A percentile compares a stretch with the other conserved stretches of the same genome.
Evolutionary conservation across 1,140 invertebrate species (phyloP).

Genomic region (Temnothorax longispinosus): DNA sequence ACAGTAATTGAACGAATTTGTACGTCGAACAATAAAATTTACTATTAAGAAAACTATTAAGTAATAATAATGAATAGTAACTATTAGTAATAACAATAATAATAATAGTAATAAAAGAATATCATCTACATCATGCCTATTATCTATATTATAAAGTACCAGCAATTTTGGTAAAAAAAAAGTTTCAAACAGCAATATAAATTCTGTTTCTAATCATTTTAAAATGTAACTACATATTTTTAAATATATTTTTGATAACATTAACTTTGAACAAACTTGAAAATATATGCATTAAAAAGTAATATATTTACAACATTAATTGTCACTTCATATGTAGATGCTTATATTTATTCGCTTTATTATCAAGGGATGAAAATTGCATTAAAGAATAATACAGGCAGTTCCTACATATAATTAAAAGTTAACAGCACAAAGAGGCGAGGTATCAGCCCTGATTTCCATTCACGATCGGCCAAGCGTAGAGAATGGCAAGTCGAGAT

Average conservation of each 20-base stretch:
- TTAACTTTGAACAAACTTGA: neutral
- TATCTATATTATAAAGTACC: neutral
- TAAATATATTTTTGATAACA: neutral
- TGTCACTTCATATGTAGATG: neutral
- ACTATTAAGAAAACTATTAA: neutral
- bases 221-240: neutral
- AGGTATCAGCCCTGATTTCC: slow-evolving; percentile 22
- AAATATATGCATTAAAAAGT: neutral
- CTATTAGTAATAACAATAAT: neutral
- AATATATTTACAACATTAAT: neutral
- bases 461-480: slow-evolving; percentile 52
- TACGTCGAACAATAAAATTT: neutral
- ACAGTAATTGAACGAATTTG: neutral
- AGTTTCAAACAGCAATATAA: neutral
- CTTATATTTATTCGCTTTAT: neutral
- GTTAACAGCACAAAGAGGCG: neutral
- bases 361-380: neutral
- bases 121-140: neutral
- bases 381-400: neutral
- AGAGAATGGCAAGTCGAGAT: slow-evolving; percentile 73
- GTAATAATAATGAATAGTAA: neutral
- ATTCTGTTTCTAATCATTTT: neutral
- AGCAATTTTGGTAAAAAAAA: neutral
- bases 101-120: neutral
- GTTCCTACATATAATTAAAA: slow-evolving; percentile 28